A percentile compares a stretch with the other conserved stretches of the same genome.
These are phyloP conservation scores for Chrysodeixis includens DNA, from an alignment of 2,888 invertebrate genomes.

Conservation along the genomic window DNA sequence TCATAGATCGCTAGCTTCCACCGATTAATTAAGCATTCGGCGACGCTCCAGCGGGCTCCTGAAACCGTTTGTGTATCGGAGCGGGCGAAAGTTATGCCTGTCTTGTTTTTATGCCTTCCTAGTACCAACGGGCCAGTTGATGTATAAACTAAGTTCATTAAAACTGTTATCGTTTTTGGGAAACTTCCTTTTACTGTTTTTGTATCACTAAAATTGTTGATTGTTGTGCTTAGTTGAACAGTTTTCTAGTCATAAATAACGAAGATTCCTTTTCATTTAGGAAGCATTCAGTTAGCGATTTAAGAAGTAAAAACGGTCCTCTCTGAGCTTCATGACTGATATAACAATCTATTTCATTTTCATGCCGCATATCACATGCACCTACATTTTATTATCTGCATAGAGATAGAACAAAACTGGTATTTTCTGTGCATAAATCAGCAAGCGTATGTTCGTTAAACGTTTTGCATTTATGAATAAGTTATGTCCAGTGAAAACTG, in stretches of 20 bases:
- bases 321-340: not conserved
- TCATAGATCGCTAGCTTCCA: constrained; percentile 48
- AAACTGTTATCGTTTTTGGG: constrained; percentile 16
- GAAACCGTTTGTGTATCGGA: constrained; percentile 64
- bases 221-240: not conserved
- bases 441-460: constrained; percentile 42
- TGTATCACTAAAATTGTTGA: not conserved
- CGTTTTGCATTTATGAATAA: constrained; percentile 60
- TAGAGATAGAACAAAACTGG: constrained; percentile 12
- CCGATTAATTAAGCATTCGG: constrained; percentile 64
- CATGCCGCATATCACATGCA: not conserved
- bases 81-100: constrained; percentile 66
- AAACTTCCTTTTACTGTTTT: not conserved
- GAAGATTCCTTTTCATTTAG: not conserved
- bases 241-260: not conserved
- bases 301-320: not conserved
- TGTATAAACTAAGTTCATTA: constrained; percentile 16
- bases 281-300: not conserved
- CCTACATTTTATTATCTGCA: not conserved
- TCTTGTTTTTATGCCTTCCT: constrained; percentile 62
- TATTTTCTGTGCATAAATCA: constrained; percentile 34
- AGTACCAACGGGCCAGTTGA: constrained; percentile 52
- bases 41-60: constrained; percentile 60
- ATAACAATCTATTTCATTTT: not conserved
- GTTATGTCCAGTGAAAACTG: constrained; percentile 25